Conservation (phyloP, 1,140 invertebrate genomes). For the Eulimnadia texana region DNA sequence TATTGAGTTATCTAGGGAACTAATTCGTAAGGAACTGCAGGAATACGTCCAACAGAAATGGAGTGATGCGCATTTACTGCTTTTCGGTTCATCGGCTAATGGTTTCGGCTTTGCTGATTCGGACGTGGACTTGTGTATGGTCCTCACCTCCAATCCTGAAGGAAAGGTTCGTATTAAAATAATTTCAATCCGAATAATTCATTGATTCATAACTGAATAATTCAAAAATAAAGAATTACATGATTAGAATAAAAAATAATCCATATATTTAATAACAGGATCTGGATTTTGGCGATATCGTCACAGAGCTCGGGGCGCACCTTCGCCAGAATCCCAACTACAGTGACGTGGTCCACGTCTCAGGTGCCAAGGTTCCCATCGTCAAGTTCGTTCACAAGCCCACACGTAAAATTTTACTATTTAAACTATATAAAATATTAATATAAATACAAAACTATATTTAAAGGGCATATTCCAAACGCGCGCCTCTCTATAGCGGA, state of each 20-base stretch:
- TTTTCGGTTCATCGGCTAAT: constrained; percentile 48
- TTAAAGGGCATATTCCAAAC: not conserved
- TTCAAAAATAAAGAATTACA: not conserved
- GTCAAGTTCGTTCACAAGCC: constrained; percentile 39
- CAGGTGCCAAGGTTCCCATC: constrained; percentile 47
- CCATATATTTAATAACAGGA: not conserved
- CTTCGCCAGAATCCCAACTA: not conserved
- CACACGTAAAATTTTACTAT: constrained; percentile 12
- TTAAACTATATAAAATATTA: not conserved
- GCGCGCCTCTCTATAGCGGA: no score
- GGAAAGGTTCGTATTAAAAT: constrained; percentile 18
- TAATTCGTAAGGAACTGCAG: constrained; percentile 29
- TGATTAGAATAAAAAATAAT: not conserved
- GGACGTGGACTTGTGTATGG: constrained; percentile 46
- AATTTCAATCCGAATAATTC: not conserved
- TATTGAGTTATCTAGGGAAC: constrained; percentile 20
- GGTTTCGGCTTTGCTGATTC: constrained; percentile 43
- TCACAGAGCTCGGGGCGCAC: not conserved
- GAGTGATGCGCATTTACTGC: constrained; percentile 30
- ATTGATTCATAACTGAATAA: not conserved
- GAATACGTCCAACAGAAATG: constrained; percentile 27
- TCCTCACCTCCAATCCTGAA: constrained; percentile 30
- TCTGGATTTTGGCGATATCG: not conserved
- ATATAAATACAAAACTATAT: not conserved
- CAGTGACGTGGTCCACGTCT: constrained; percentile 32